Conservation (phyloP, 2,113 vertebrate genomes). For the pig (Sus scrofa) region T2T-Sscrofa CM000812.6:161548501-161549000, state of each 20-base stretch:
- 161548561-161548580: background rate
- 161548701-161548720: background rate
- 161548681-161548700: background rate
- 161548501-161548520: background rate
- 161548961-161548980: background rate
- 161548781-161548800: background rate
- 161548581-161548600: background rate
- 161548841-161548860: background rate
- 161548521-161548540: background rate
- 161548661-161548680: background rate
- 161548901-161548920: background rate
- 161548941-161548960: background rate
- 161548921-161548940: background rate
- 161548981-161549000: background rate
- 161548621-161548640: background rate
- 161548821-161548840: background rate
- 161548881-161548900: background rate
- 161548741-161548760: background rate
- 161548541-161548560: background rate
- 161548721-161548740: background rate
- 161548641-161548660: background rate
- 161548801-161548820: constrained; percentile 8
- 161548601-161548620: background rate
- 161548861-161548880: background rate
- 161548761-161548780: background rate